Evolutionary conservation across 2,113 vertebrate genomes (phyloP).

Genomic region (Osmerus mordax): DNA sequence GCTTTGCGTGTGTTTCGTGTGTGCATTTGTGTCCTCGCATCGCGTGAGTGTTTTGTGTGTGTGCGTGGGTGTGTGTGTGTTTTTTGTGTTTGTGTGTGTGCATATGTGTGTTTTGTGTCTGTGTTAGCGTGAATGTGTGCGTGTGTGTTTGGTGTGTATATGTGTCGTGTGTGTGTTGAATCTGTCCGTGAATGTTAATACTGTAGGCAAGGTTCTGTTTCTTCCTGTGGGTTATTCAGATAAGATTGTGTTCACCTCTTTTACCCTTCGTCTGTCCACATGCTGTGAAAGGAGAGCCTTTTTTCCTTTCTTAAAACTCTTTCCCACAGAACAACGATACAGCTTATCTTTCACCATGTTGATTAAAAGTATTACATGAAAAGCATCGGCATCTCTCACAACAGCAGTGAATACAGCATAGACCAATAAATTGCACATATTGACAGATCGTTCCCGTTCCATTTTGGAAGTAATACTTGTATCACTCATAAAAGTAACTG

Average conservation of each 20-base stretch:
- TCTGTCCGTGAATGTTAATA: conserved; percentile 15
- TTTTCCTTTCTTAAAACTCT: conserved; percentile 20
- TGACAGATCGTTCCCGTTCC: background rate
- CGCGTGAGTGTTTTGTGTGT: background rate
- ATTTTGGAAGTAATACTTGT: background rate
- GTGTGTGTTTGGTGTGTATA: background rate
- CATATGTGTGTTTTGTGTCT: conserved; percentile 1
- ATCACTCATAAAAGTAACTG: background rate
- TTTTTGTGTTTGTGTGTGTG: background rate
- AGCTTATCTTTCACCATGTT: conserved; percentile 32
- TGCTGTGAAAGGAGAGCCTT: conserved; percentile 21
- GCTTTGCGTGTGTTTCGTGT: background rate
- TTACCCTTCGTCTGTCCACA: conserved; percentile 26
- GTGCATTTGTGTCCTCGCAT: background rate
- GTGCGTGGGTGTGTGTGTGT: background rate
- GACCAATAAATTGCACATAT: background rate
- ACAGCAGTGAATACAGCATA: background rate
- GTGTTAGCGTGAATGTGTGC: conserved; percentile 16
- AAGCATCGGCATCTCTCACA: conserved; percentile 4
- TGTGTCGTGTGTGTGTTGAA: conserved; percentile 9
- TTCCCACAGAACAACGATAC: conserved; percentile 33
- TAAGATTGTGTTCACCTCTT: conserved; percentile 40
- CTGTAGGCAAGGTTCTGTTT: conserved; percentile 31
- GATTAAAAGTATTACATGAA: conserved; percentile 41
- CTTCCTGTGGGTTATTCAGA: conserved; percentile 49